Evolutionary conservation across 2,888 invertebrate species (phyloP).

Genomic region (Erebia aethiops): DNA sequence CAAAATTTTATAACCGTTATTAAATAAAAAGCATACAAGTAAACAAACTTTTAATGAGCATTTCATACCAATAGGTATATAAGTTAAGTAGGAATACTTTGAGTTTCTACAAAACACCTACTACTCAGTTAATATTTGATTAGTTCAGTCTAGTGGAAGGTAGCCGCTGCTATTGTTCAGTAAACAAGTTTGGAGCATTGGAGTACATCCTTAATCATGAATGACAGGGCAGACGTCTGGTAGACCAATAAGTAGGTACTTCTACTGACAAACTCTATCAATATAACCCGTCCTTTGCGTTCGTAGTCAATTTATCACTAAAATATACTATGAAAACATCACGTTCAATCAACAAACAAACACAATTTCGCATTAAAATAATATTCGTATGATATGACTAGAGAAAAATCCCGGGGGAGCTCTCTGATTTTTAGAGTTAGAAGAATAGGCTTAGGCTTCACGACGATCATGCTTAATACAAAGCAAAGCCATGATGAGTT

Average conservation of each 20-base stretch:
- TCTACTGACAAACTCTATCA: too few relatives aligned
- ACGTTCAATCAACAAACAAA: neutral
- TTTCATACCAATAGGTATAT: too few relatives aligned
- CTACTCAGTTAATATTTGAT: slow-evolving; percentile 17
- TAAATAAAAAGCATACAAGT: too few relatives aligned
- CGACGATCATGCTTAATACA: too few relatives aligned
- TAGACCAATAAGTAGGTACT: neutral
- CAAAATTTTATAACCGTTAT: neutral
- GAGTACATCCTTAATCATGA: slow-evolving; percentile 6
- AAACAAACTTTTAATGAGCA: too few relatives aligned
- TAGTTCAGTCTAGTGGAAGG: slow-evolving; percentile 12
- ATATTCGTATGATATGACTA: neutral
- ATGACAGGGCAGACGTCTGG: slow-evolving; percentile 6
- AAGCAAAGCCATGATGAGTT: too few relatives aligned
- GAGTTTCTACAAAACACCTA: neutral
- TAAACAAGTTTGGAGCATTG: slow-evolving; percentile 9
- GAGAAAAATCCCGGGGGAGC: too few relatives aligned
- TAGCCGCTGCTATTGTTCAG: slow-evolving; percentile 8
- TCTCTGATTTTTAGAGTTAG: too few relatives aligned
- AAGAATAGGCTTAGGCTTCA: too few relatives aligned
- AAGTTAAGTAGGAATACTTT: neutral
- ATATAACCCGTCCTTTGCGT: too few relatives aligned
- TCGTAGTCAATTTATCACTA: too few relatives aligned
- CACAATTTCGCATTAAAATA: neutral
- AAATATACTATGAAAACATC: too few relatives aligned